These are phyloP conservation scores for Lerista edwardsae DNA, from an alignment of 2,797 vertebrate genomes.

Conservation along the genomic window DNA sequence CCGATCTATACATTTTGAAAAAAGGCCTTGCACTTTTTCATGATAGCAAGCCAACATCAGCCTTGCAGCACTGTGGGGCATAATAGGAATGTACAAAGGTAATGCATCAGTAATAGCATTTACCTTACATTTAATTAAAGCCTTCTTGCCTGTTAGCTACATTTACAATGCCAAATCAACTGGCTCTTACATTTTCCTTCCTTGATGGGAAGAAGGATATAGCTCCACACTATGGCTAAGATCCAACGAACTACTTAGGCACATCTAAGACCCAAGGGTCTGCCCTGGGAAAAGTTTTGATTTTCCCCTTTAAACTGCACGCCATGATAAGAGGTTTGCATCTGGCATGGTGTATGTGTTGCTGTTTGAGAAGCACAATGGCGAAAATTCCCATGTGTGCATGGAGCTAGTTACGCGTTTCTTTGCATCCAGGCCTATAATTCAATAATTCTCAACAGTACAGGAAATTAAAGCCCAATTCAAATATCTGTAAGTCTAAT, in stretches of 20 bases:
- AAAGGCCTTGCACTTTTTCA: constrained; percentile 24
- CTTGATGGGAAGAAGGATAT: neutral
- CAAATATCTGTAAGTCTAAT: neutral
- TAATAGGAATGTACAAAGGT: constrained; percentile 21
- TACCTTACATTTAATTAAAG: constrained; percentile 13
- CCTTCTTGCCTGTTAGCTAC: neutral
- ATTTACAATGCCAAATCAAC: constrained; percentile 6
- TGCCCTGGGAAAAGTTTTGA: neutral
- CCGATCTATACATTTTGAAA: constrained; percentile 26
- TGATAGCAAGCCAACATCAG: neutral
- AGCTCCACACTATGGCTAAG: neutral
- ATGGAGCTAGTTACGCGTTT: neutral
- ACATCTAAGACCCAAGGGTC: neutral
- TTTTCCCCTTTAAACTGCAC: neutral
- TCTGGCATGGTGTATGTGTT: neutral
- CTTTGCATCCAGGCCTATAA: neutral
- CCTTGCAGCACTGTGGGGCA: constrained; percentile 16
- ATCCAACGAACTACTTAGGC: neutral
- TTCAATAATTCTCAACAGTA: neutral
- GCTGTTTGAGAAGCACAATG: neutral
- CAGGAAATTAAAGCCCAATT: neutral
- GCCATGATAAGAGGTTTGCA: neutral
- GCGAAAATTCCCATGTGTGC: neutral
- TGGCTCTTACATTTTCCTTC: neutral
- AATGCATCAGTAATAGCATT: constrained; percentile 22